Conservation (phyloP, 2,888 invertebrate genomes). For the Tribolium freemani region DNA sequence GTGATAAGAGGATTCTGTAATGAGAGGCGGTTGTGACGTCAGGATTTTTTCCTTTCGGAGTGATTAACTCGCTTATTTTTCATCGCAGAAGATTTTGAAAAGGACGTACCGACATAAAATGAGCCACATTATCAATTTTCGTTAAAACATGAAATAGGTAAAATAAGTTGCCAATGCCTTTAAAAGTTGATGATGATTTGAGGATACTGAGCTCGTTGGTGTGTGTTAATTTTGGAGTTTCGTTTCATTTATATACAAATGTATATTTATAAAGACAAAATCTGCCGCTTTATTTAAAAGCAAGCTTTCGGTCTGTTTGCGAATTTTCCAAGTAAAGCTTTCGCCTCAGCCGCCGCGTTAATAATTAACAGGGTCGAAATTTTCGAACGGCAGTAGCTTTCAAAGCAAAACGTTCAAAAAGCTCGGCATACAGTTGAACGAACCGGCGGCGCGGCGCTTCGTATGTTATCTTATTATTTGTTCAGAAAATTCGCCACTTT, state of each 20-base stretch:
- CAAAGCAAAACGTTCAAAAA: slow-evolving; percentile 6
- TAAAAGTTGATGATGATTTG: too few relatives aligned
- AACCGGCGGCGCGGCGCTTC: neutral
- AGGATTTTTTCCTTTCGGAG: too few relatives aligned
- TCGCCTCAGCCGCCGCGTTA: neutral
- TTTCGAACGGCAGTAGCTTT: neutral
- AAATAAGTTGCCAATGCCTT: too few relatives aligned
- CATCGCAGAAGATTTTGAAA: too few relatives aligned
- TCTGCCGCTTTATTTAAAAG: neutral
- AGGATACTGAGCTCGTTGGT: too few relatives aligned
- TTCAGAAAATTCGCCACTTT: slow-evolving; percentile 40
- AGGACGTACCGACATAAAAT: too few relatives aligned
- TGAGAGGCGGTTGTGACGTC: too few relatives aligned
- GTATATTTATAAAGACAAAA: neutral
- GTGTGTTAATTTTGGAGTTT: neutral
- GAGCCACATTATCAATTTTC: too few relatives aligned
- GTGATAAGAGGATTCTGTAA: too few relatives aligned
- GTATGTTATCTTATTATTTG: slow-evolving; percentile 1
- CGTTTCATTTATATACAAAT: neutral
- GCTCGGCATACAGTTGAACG: neutral
- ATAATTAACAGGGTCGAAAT: slow-evolving; percentile 5
- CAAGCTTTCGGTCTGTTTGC: neutral
- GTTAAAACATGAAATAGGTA: too few relatives aligned
- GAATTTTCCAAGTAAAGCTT: neutral
- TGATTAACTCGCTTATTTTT: too few relatives aligned